phyloP scores from a whole-genome alignment of 2,797 vertebrate species.

The Hemibagrus guttatus region DNA sequence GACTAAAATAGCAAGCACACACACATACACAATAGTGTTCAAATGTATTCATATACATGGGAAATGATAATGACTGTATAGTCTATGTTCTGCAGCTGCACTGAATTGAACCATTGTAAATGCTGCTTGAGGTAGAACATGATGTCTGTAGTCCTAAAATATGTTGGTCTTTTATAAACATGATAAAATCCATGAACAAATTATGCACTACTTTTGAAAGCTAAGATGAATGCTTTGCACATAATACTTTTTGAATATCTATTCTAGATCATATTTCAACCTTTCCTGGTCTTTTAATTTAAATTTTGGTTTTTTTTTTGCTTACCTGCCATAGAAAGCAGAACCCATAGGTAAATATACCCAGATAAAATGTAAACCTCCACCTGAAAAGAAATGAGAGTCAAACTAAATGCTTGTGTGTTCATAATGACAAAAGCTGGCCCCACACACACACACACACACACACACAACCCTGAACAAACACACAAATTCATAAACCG shows the following conservation, averaged over 20 bases:
- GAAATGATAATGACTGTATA: background rate
- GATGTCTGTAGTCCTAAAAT: background rate
- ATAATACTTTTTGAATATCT: background rate
- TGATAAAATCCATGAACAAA: background rate
- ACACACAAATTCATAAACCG: background rate
- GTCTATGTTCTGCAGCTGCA: background rate
- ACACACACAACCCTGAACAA: background rate
- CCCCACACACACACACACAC: conserved; percentile 4
- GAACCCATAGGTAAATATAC: conserved; percentile 91
- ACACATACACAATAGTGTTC: background rate
- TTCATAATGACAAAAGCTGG: conserved; percentile 45
- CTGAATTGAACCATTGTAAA: background rate
- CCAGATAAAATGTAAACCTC: conserved; percentile 95
- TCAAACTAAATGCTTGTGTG: background rate
- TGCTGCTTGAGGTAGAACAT: background rate
- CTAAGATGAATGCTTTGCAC: background rate
- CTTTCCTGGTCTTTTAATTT: background rate
- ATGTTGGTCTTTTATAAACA: background rate
- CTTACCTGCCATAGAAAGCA: conserved; percentile 94
- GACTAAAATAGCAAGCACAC: conserved; percentile 69
- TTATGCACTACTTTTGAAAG: too few species aligned
- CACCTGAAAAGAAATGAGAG: conserved; percentile 77
- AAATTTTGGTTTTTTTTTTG: background rate
- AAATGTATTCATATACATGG: background rate
- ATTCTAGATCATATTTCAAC: background rate